Evolutionary conservation across 2,888 invertebrate genomes (phyloP).

Genomic region (Hedychridium roseum): DNA sequence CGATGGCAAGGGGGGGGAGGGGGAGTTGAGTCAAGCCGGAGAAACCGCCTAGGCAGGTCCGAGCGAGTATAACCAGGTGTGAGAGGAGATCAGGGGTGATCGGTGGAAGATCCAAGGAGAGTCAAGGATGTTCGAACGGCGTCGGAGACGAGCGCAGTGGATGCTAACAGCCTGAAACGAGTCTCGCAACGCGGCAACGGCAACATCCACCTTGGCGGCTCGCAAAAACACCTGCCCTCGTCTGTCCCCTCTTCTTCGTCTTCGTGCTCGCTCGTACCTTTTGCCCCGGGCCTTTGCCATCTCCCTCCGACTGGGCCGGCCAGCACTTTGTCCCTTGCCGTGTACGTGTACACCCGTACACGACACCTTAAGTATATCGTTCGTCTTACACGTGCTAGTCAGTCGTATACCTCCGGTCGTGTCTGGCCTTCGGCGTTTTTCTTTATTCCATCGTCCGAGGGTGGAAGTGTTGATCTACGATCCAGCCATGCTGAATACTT

Average conservation of each 20-base stretch:
- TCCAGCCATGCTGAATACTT: too few relatives aligned
- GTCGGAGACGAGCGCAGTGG: constrained; percentile 43
- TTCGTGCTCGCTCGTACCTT: too few relatives aligned
- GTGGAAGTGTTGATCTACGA: too few relatives aligned
- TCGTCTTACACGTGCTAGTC: too few relatives aligned
- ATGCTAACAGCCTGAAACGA: constrained; percentile 52
- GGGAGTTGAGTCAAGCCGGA: constrained; percentile 31
- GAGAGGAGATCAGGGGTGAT: constrained; percentile 51
- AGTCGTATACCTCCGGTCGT: too few relatives aligned
- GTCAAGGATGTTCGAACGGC: constrained; percentile 42
- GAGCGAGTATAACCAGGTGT: constrained; percentile 47
- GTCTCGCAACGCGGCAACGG: constrained; percentile 36
- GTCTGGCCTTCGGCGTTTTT: too few relatives aligned
- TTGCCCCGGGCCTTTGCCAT: too few relatives aligned
- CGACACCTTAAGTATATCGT: too few relatives aligned
- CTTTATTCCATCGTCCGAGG: too few relatives aligned
- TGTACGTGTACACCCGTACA: neutral
- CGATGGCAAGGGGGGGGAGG: constrained; percentile 7
- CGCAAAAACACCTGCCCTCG: constrained; percentile 51
- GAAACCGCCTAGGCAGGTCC: constrained; percentile 47
- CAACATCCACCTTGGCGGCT: constrained; percentile 42
- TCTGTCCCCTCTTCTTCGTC: constrained; percentile 26
- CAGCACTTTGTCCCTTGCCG: neutral
- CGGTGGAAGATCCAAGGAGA: constrained; percentile 49
- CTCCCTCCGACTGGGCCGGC: too few relatives aligned